A percentile compares a stretch with the other conserved stretches of the same genome.
These are phyloP conservation scores for Linyphia triangularis DNA, from an alignment of 2,888 invertebrate genomes.

Conservation along the genomic window DNA sequence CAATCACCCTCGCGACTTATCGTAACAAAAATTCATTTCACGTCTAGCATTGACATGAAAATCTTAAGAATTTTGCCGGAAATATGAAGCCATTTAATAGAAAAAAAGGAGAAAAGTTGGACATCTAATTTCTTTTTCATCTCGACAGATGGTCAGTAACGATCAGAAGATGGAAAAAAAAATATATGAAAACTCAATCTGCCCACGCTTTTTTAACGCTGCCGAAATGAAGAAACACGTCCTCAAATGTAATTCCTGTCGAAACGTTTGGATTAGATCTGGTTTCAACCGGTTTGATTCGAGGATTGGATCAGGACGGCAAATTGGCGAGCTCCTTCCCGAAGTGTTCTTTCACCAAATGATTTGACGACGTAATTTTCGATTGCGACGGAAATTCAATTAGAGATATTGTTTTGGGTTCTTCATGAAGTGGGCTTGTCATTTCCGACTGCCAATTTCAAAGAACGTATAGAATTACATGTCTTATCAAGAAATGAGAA, in stretches of 20 bases:
- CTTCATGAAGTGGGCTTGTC: slow-evolving; percentile 6
- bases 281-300: slow-evolving; percentile 22
- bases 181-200: slow-evolving; percentile 1
- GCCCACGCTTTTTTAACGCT: background rate
- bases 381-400: slow-evolving; percentile 6
- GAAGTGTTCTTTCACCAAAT: background rate
- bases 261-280: slow-evolving; percentile 15
- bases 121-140: slow-evolving; percentile 35
- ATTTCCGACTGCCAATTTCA: background rate
- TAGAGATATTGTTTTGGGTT: slow-evolving; percentile 23
- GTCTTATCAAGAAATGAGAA: background rate
- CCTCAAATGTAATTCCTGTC: slow-evolving; percentile 21
- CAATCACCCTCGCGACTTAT: too few species aligned
- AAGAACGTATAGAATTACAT: background rate
- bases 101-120: slow-evolving; percentile 16
- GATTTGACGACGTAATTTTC: background rate
- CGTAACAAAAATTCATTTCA: too few species aligned
- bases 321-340: background rate
- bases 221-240: slow-evolving; percentile 29
- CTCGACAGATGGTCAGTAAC: slow-evolving; percentile 53
- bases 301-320: slow-evolving; percentile 19
- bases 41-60: background rate
- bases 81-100: slow-evolving; percentile 5
- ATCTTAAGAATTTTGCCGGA: background rate
- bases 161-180: slow-evolving; percentile 45